Percentiles rank a stretch among this genome's conserved stretches.
Conservation (phyloP, 2,888 invertebrate genomes). For the Cosmia trapezina region DNA sequence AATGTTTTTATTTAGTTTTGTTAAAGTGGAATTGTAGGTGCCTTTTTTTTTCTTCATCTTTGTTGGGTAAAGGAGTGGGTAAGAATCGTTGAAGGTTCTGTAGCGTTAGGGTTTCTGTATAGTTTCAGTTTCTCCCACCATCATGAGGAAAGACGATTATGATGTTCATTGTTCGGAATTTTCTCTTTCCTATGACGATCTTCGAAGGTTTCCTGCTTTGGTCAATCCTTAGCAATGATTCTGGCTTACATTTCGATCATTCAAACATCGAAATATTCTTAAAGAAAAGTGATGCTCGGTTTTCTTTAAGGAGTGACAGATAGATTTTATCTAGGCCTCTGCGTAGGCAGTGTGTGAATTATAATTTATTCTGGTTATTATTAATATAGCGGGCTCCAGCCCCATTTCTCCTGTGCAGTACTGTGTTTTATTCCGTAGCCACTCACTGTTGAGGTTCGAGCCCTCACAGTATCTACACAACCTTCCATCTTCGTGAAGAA, state of each 20-base stretch:
- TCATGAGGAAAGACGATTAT: neutral
- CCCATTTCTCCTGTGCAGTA: no score
- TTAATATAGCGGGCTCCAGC: no score
- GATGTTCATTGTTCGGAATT: neutral
- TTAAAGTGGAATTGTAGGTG: neutral
- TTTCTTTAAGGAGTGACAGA: no score
- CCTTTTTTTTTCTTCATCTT: neutral
- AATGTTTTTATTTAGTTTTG: slow-evolving; percentile 1
- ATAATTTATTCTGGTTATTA: no score
- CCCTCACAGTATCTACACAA: neutral
- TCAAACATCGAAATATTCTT: no score
- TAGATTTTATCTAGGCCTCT: no score
- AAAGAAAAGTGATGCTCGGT: no score
- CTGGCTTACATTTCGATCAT: no score
- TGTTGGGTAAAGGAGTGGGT: neutral
- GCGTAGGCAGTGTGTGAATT: no score
- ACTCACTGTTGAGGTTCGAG: no score
- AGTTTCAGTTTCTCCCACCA: neutral
- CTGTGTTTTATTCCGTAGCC: no score
- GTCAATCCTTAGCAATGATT: no score
- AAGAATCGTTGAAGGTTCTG: neutral
- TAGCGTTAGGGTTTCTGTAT: neutral
- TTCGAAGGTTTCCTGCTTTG: neutral
- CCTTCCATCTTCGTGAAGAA: neutral
- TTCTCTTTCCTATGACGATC: neutral